Base-by-base conservation (phyloP, 2,888 invertebrate genomes). In the Biston betularia region DNA sequence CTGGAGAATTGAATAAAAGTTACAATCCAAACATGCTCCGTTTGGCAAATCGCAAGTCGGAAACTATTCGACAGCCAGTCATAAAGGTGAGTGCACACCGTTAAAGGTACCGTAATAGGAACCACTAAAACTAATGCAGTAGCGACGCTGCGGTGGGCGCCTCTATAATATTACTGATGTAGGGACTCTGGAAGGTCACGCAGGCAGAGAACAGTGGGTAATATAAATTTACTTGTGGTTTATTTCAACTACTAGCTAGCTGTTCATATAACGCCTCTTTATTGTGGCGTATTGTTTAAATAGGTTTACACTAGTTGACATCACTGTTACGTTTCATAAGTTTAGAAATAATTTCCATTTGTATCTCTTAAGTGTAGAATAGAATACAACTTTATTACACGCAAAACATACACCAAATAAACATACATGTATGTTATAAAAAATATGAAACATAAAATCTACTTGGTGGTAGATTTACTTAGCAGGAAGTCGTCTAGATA, bases 31-130 rank as follows among this genome's bases (percentile, higher is more conserved):
- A 7, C 14, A 14, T 12, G 12, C 9, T 10, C 15, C 15, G 24
- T 24, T 4, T 2, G 3, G 48, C 48, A 48, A 48, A 9, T 10
- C 33, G 15, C 9, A 40, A 15, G 6, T 24, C 53, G 40, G 12
- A 14, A 40, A 53, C 15, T 53, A 53, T 53, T 40, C 38, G 34
- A 14, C 53, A 52, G 15, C n/a, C 46, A 44, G 49, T 60, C 42
- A 45, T 65, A 63, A 79, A 74, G 75, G 73, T 65, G 54, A 72
- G 75, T 70, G 75, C 73, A 75, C 77, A 81, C 80, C 79, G 81
- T 79, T 77, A 76, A 68, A 60, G 63, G 76, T 84, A 81, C 81
- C 81, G 82, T 78, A 77, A 75, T 74, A 74, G 70, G 66, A 65
- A 68, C 63, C 75, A 67, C 77, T 79, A 72, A 77, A 76, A 76